phyloP scores from a whole-genome alignment of 2,888 invertebrate genomes.

The Cremastinae sp. region DNA sequence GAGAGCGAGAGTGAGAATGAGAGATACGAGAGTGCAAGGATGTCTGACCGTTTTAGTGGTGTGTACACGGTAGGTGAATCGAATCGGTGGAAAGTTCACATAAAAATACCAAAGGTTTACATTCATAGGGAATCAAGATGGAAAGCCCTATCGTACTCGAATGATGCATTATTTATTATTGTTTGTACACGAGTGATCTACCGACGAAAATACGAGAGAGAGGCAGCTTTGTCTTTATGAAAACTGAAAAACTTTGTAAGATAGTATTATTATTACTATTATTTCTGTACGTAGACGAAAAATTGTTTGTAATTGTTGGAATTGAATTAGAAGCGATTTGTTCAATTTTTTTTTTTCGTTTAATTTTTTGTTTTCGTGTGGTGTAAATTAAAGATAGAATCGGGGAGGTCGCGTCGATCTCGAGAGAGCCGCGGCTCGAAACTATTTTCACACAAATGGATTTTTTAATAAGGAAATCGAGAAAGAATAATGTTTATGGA shows the following conservation, averaged over 20 bases:
- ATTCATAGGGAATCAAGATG: slow-evolving; percentile 28
- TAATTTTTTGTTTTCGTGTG: slow-evolving; percentile 23
- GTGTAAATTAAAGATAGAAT: slow-evolving; percentile 53
- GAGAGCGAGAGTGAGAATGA: slow-evolving; percentile 53
- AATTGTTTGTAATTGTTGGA: slow-evolving; percentile 71
- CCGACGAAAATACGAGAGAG: slow-evolving; percentile 56
- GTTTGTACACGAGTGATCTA: slow-evolving; percentile 61
- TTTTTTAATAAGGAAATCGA: slow-evolving; percentile 27
- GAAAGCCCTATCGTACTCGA: slow-evolving; percentile 42
- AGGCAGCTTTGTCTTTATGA: slow-evolving; percentile 65
- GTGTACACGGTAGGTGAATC: slow-evolving; percentile 64
- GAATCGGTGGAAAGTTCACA: slow-evolving; percentile 68
- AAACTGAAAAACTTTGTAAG: slow-evolving; percentile 65
- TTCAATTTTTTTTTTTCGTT: slow-evolving; percentile 19
- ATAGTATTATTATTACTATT: slow-evolving; percentile 57
- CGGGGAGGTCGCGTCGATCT: slow-evolving; percentile 42
- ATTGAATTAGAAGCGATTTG: slow-evolving; percentile 67
- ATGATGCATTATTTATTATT: slow-evolving; percentile 54
- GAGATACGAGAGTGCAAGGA: slow-evolving; percentile 49
- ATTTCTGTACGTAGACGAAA: slow-evolving; percentile 60
- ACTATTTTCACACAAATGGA: slow-evolving; percentile 58
- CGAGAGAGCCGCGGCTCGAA: slow-evolving; percentile 50
- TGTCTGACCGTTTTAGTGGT: slow-evolving; percentile 64
- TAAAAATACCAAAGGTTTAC: slow-evolving; percentile 58
- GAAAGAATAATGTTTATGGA: slow-evolving; percentile 28